phyloP scores from a whole-genome alignment of 1,140 invertebrate species.

The Pogonomyrmex californicus region DNA sequence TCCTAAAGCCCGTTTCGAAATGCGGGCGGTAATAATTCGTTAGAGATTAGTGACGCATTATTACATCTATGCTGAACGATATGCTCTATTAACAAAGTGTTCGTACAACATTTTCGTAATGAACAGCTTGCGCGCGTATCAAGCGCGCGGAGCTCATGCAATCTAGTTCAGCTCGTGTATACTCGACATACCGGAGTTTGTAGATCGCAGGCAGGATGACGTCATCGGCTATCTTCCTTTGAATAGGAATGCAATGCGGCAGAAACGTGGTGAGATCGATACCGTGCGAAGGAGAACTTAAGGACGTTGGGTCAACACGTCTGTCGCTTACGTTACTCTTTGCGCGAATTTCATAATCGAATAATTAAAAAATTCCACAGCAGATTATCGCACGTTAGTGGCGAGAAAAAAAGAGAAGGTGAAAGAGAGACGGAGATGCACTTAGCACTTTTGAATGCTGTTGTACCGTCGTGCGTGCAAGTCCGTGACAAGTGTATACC shows the following conservation, averaged over 20 bases:
- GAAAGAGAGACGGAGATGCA: not conserved
- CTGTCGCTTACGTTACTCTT: not conserved
- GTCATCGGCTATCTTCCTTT: slow-evolving; percentile 43
- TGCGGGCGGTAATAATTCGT: not conserved
- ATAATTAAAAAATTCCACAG: not conserved
- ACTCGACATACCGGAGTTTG: slow-evolving; percentile 15
- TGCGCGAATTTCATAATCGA: not conserved
- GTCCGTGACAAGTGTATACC: slow-evolving; percentile 60
- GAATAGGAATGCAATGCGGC: slow-evolving; percentile 41
- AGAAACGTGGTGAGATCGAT: slow-evolving; percentile 50
- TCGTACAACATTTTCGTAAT: not conserved
- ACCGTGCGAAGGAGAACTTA: slow-evolving; percentile 9
- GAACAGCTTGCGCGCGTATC: not conserved
- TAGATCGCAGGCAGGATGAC: slow-evolving; percentile 40
- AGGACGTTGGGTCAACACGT: not conserved
- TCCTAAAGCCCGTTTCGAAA: not conserved
- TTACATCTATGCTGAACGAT: not conserved
- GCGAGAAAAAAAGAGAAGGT: not conserved
- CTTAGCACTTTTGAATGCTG: slow-evolving; percentile 18
- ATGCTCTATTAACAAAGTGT: not conserved
- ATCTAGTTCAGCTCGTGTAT: not conserved
- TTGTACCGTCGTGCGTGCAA: slow-evolving; percentile 32
- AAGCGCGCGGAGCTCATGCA: not conserved
- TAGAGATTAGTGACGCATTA: not conserved
- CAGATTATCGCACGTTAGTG: not conserved